Evolutionary conservation across 2,888 invertebrate species (phyloP), one percentile per base, ranked within the genome.

Genomic region (Torymus aiolomorphi): DNA sequence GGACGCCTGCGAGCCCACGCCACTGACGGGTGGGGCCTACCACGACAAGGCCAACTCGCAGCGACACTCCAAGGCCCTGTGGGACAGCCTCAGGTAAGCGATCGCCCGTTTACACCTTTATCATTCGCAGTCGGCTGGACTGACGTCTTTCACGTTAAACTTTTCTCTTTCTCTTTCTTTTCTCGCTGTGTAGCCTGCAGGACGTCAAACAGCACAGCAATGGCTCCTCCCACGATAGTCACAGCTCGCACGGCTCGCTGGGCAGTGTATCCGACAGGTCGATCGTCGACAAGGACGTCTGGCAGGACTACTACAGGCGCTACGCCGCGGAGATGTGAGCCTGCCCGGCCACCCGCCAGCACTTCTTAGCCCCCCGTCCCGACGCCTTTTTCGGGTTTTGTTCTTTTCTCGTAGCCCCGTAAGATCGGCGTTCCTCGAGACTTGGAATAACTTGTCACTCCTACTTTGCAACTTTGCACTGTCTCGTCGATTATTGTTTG

Each of bases 201-300:
- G 78, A 81, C 69, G 80, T 70, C 57, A 81, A 79, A 54, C 84
- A 82, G 65, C 80, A 84, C 63, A 84, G 80, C 76, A 83, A 84
- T 70, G 82, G 83, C 49, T 83, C 84, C 49, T 81, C 82, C 13
- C 87, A 88, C 82, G 86, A 87, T 71, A 86, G 86, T 74, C 86
- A 86, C 80, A 86, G 86, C 77, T 87, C 87, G n/a, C 87, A 86
- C 76, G 86, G 84, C 67, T 85, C 85, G 59, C 83, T 84, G 76
- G 80, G 85, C 78, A 84, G 82, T 70, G 78, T 77, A 61, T 84
- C 83, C 73, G 82, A 80, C 81, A 83, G 86, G 74, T 78, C 83
- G 76, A 80, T 85, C 82, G 82, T 86, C 73, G 84, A 84, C 74
- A 84, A 85, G 80, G 86, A 85, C 61, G 78, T 83, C 59, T 81